Evolutionary conservation across 2,888 invertebrate species (phyloP).

Genomic region (Tachina grossa): DNA sequence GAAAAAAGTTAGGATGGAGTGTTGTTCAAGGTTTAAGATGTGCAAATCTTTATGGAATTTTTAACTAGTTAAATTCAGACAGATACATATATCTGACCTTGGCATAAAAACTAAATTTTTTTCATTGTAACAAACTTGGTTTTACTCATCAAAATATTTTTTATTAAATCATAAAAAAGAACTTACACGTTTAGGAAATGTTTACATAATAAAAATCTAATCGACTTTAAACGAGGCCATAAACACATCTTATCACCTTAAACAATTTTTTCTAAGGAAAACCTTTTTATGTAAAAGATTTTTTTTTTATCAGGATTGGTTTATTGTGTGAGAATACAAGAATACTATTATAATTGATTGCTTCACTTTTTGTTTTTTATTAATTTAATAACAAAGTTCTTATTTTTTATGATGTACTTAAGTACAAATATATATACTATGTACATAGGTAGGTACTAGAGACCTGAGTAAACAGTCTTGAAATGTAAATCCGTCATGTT

Average conservation of each 20-base stretch:
- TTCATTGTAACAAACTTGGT: neutral
- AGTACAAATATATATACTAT: neutral
- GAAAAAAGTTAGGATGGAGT: neutral
- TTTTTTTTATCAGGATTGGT: constrained; percentile 18
- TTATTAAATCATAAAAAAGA: constrained; percentile 5
- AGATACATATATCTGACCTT: neutral
- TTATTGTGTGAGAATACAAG: constrained; percentile 17
- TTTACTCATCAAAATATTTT: neutral
- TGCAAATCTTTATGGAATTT: neutral
- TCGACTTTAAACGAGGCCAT: constrained; percentile 43
- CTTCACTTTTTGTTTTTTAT: neutral
- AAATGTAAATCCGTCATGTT: too few species aligned
- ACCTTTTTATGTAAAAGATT: neutral
- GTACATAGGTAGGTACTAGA: neutral
- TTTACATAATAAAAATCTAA: constrained; percentile 23
- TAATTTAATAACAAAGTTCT: constrained; percentile 5
- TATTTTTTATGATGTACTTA: neutral
- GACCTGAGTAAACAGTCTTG: constrained; percentile 19
- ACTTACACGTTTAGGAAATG: neutral
- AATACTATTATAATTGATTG: constrained; percentile 14
- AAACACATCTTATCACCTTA: constrained; percentile 45
- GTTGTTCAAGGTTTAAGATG: neutral
- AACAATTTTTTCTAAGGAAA: neutral
- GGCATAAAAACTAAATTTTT: constrained; percentile 4
- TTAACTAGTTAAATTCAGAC: neutral